These are phyloP conservation scores for Rotaria macrura DNA, from an alignment of 2,888 invertebrate species.

Conservation along the genomic window DNA sequence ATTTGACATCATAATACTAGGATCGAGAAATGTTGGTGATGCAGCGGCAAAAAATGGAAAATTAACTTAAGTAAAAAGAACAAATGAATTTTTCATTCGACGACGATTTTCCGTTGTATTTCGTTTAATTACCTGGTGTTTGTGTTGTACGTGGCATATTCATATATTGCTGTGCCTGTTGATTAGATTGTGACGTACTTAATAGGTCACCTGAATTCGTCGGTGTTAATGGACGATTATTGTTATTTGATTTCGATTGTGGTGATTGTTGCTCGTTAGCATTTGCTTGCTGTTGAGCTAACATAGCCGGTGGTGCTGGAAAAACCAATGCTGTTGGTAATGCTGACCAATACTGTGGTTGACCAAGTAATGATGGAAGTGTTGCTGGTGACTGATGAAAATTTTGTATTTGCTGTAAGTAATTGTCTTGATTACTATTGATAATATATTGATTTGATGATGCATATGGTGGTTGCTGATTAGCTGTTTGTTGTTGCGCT, in stretches of 20 bases:
- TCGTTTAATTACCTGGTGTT: background rate
- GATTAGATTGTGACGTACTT: constrained; percentile 2
- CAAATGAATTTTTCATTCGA: no score
- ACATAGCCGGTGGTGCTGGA: background rate
- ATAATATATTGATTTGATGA: constrained; percentile 8
- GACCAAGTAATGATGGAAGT: background rate
- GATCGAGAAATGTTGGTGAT: background rate
- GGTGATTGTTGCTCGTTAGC: background rate
- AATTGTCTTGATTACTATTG: background rate
- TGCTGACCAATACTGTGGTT: background rate
- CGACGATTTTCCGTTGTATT: no score
- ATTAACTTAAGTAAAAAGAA: background rate
- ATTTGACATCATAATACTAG: background rate
- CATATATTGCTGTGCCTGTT: background rate
- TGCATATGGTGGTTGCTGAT: background rate
- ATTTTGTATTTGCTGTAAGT: background rate
- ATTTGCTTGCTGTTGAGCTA: background rate
- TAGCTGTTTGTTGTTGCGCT: background rate
- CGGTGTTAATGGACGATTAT: background rate
- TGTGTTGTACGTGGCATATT: background rate
- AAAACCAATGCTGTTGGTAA: background rate
- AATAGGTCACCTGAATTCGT: background rate
- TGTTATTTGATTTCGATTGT: background rate
- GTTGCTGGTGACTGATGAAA: background rate
- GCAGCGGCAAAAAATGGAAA: background rate